Conservation (phyloP, 2,113 vertebrate species). For the Papio anubis region DNA sequence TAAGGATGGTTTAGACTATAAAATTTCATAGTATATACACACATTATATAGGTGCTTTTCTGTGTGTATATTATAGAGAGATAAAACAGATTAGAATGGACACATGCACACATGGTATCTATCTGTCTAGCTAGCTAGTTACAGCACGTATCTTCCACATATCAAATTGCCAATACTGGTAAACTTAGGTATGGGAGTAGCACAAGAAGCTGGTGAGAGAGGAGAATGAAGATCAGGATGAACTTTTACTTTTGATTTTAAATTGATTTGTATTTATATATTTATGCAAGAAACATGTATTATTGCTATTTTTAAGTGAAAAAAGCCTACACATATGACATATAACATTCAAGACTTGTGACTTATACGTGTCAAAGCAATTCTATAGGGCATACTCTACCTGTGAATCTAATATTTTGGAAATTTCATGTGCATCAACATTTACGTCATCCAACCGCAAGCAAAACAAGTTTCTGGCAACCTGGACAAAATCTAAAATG, state of each 20-base stretch:
- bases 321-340: not conserved
- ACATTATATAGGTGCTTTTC: not conserved
- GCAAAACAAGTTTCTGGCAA: slow-evolving; percentile 87
- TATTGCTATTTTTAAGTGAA: not conserved
- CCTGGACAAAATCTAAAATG: slow-evolving; percentile 88
- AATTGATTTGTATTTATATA: not conserved
- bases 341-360: not conserved
- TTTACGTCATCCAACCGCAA: slow-evolving; percentile 81
- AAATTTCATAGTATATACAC: not conserved
- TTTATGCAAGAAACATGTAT: not conserved
- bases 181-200: not conserved
- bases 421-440: slow-evolving; percentile 77
- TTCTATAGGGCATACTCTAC: slow-evolving; percentile 58
- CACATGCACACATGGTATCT: not conserved
- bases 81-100: not conserved
- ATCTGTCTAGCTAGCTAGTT: not conserved
- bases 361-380: not conserved
- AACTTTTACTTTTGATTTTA: slow-evolving; percentile 32
- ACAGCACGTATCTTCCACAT: not conserved
- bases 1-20: not conserved
- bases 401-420: slow-evolving; percentile 82
- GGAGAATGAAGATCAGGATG: not conserved
- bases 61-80: not conserved
- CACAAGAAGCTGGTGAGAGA: not conserved
- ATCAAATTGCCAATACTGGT: not conserved